phyloP scores from a whole-genome alignment of 2,888 invertebrate genomes.

The Eremobia ochroleuca region DNA sequence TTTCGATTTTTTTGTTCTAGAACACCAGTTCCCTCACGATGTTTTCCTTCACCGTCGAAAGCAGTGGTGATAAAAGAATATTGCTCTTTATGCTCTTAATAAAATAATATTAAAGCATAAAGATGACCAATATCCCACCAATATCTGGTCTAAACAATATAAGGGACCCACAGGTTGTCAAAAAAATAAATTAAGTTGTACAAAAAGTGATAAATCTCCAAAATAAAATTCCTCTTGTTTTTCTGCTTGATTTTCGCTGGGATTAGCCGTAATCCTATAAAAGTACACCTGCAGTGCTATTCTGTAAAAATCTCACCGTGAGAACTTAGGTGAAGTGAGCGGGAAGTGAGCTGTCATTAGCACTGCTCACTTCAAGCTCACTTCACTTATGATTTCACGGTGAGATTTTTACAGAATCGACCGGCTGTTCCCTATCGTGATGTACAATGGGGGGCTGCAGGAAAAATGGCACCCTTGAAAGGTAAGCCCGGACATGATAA shows the following conservation, averaged over 20 bases:
- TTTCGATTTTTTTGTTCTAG: no score
- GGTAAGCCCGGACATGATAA: not conserved
- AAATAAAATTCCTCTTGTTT: constrained; percentile 37
- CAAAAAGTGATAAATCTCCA: constrained; percentile 34
- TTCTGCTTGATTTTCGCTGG: constrained; percentile 27
- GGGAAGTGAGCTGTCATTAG: no score
- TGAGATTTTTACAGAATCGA: no score
- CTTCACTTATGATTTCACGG: no score
- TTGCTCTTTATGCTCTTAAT: no score
- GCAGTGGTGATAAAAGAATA: not conserved
- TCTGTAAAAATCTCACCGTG: no score
- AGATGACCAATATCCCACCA: not conserved
- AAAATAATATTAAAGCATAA: not conserved
- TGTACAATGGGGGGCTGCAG: constrained; percentile 11
- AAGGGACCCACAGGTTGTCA: not conserved
- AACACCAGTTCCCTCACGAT: no score
- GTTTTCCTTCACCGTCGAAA: no score
- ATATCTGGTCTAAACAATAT: not conserved
- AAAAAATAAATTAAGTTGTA: constrained; percentile 19
- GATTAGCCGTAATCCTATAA: constrained; percentile 50
- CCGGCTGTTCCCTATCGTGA: constrained; percentile 23
- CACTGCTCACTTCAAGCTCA: no score
- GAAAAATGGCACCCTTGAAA: constrained; percentile 30
- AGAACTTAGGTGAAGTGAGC: no score
- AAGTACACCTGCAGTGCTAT: constrained; percentile 55